Evolutionary conservation across 2,113 vertebrate species (phyloP).

Genomic region (Phrynocephalus versicolor): DNA sequence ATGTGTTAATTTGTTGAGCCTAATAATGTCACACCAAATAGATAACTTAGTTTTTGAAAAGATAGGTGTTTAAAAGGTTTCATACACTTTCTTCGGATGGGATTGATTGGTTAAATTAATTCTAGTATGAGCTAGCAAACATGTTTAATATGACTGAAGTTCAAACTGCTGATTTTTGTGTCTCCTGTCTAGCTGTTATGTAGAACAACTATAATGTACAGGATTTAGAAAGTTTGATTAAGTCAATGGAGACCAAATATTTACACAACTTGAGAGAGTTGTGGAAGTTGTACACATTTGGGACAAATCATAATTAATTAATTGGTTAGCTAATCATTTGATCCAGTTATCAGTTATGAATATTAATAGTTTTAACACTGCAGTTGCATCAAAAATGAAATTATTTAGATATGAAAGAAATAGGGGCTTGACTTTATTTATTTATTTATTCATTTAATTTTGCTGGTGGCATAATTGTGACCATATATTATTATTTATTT

Average conservation of each 20-base stretch:
- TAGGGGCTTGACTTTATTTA: background rate
- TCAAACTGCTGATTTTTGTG: slow-evolving; percentile 12
- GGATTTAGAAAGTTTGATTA: background rate
- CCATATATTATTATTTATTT: background rate
- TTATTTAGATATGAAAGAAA: background rate
- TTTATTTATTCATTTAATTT: too few species aligned
- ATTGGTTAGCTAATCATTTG: background rate
- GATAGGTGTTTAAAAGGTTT: slow-evolving; percentile 27
- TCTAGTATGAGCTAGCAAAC: slow-evolving; percentile 7
- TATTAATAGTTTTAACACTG: background rate
- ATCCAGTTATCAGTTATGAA: background rate
- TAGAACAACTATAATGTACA: background rate
- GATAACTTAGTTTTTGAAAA: background rate
- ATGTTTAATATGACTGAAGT: slow-evolving; percentile 26
- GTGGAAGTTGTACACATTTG: background rate
- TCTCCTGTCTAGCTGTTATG: background rate
- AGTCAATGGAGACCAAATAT: background rate
- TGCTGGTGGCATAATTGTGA: background rate
- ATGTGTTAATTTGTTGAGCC: background rate
- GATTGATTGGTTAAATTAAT: slow-evolving; percentile 7
- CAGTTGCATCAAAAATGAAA: background rate
- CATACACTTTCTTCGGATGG: slow-evolving; percentile 20
- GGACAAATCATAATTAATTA: background rate
- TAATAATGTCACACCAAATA: background rate
- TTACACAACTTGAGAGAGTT: background rate